These are phyloP conservation scores for Pachliopta kotzebuea DNA, from an alignment of 2,888 invertebrate species.

Conservation along the genomic window DNA sequence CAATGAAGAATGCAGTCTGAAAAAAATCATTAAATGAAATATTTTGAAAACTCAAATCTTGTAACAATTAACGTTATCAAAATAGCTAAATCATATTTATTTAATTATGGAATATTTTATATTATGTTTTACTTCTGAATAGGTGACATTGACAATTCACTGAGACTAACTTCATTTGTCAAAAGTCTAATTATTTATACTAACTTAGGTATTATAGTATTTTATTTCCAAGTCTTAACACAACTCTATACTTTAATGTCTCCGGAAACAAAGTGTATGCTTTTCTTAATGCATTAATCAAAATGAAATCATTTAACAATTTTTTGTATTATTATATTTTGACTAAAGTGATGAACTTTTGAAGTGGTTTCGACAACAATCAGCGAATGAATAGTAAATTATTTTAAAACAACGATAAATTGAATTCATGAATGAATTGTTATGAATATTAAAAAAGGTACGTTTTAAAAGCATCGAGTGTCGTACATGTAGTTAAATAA, in stretches of 20 bases:
- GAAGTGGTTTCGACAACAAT: neutral
- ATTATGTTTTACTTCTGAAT: neutral
- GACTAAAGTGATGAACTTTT: neutral
- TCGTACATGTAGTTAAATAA: neutral
- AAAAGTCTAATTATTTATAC: neutral
- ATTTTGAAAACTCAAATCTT: no score
- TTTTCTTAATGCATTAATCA: neutral
- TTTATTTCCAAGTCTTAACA: neutral
- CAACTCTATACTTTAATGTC: neutral
- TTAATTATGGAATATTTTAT: neutral
- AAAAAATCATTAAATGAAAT: no score
- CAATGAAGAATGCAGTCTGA: no score
- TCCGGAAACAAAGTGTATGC: neutral
- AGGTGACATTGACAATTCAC: neutral
- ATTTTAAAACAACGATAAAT: constrained; percentile 1
- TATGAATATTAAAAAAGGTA: constrained; percentile 26
- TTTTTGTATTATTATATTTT: neutral
- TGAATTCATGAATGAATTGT: constrained; percentile 18
- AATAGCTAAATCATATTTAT: neutral
- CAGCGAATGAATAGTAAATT: neutral
- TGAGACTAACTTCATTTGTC: neutral
- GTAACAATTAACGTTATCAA: no score
- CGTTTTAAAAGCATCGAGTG: constrained; percentile 9
- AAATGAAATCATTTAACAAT: neutral
- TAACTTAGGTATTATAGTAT: neutral